Base-by-base conservation (phyloP, 2,888 invertebrate genomes). In the Tanypteryx hageni region DNA sequence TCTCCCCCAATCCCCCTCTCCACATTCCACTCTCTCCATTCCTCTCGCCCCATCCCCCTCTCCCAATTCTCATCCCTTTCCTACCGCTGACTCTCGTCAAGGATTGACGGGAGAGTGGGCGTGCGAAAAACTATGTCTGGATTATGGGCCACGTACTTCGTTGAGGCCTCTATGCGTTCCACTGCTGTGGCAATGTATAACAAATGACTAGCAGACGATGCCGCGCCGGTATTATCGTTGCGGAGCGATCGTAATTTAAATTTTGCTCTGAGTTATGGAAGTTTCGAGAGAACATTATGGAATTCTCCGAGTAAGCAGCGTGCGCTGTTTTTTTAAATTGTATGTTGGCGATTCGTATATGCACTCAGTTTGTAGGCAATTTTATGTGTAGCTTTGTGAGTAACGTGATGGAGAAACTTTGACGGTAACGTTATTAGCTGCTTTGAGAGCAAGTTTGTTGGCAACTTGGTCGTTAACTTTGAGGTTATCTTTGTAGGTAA, bases 41-140 rank as follows among this genome's bases (percentile, higher is more conserved):
- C n/a, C n/a, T n/a, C n/a, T 8, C n/a, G 68, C 68, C 14, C 8
- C 68, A 68, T 68, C n/a, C 10, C 11, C 11, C 11, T 7, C 18
- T n/a, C n/a, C n/a, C n/a, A n/a, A n/a, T n/a, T 7, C 10, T 9
- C 22, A n/a, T 76, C 76, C 22, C 22, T 22, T 22, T n/a, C 76
- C 76, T 5, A 44, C 22, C 22, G 7, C 16, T 44, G 44, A 44
- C 44, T 3, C 44, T 44, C 5, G 44, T 44, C 44, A 5, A 44
- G 44, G 44, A 44, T 44, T 44, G 44, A 44, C n/a, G 64, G 3
- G 22, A 22, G 44, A 44, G 44, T 44, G 44, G 76, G 22, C 76
- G 76, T 76, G 76, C 76, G 76, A 76, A 76, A 76, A 76, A 76
- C 76, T 68, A 11, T n/a, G 27, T 76, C 76, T 10, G 22, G 22